Conservation (phyloP, 2,888 invertebrate species). For the Xestia sexstrigata region DNA sequence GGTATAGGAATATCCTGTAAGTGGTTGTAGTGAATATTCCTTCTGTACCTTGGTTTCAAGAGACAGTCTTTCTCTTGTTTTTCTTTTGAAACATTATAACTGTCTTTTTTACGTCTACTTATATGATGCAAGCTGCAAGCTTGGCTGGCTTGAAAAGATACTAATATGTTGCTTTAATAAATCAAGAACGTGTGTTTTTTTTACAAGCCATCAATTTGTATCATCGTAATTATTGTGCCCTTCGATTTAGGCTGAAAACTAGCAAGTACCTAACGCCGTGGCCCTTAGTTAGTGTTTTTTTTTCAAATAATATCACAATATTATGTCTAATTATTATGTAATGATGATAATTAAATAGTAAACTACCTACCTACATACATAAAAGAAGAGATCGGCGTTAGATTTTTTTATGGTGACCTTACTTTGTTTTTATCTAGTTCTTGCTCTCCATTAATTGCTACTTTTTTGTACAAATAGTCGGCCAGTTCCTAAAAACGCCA, state of each 20-base stretch:
- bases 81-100: neutral
- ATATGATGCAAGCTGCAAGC: neutral
- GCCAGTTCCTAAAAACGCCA: constrained; percentile 36
- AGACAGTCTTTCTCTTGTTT: too few relatives aligned
- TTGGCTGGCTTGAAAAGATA: neutral
- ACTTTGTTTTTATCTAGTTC: constrained; percentile 21
- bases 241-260: neutral
- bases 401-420: constrained; percentile 45
- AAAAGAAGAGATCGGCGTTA: neutral
- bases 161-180: neutral
- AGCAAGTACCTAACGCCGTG: neutral
- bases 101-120: neutral
- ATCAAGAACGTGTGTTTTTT: neutral
- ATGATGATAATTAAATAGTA: constrained; percentile 18
- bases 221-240: neutral
- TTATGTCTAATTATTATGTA: neutral
- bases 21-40: neutral
- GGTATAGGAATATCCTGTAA: neutral
- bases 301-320: neutral
- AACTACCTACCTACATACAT: constrained; percentile 12
- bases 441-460: constrained; percentile 26
- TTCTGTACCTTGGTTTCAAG: neutral
- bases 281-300: neutral
- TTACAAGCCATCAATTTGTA: neutral
- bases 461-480: constrained; percentile 35